Evolutionary conservation across 2,797 vertebrate species (phyloP).

Genomic region (Argyrosomus regius): DNA sequence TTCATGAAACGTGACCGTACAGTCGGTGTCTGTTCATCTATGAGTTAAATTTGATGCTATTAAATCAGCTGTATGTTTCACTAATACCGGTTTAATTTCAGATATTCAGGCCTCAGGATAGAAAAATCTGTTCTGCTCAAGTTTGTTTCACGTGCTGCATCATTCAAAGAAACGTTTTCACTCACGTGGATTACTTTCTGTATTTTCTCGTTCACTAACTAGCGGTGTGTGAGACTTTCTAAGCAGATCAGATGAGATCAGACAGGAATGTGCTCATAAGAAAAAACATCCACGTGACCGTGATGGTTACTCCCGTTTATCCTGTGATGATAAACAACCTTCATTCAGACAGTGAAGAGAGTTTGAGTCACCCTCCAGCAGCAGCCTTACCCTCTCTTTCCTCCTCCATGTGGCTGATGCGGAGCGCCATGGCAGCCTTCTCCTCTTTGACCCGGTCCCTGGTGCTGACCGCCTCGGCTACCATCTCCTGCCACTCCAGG

Average conservation of each 20-base stretch:
- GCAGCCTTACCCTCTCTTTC: slow-evolving; percentile 92
- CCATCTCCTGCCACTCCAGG: slow-evolving; percentile 93
- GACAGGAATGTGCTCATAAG: neutral
- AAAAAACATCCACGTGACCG: neutral
- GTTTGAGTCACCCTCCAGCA: slow-evolving; percentile 3
- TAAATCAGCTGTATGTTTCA: no score
- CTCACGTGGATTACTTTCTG: neutral
- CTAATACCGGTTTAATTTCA: no score
- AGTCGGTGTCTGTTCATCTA: no score
- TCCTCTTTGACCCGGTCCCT: slow-evolving; percentile 87
- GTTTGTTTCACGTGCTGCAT: neutral
- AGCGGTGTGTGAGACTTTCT: neutral
- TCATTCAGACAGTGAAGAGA: neutral
- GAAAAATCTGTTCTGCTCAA: neutral
- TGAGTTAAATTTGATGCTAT: no score
- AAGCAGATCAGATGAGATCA: slow-evolving; percentile 35
- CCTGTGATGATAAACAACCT: neutral
- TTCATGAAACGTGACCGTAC: no score
- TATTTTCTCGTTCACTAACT: neutral
- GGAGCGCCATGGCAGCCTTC: slow-evolving; percentile 86
- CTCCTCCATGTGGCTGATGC: slow-evolving; percentile 93
- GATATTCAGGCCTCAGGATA: no score
- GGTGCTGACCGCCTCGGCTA: slow-evolving; percentile 84
- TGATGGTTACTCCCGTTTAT: neutral
- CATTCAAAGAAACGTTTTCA: neutral